Percentiles rank a stretch among this genome's conserved stretches.
Evolutionary conservation across 2,113 vertebrate genomes (phyloP).

Genomic region (Neomonachus schauinslandi): DNA sequence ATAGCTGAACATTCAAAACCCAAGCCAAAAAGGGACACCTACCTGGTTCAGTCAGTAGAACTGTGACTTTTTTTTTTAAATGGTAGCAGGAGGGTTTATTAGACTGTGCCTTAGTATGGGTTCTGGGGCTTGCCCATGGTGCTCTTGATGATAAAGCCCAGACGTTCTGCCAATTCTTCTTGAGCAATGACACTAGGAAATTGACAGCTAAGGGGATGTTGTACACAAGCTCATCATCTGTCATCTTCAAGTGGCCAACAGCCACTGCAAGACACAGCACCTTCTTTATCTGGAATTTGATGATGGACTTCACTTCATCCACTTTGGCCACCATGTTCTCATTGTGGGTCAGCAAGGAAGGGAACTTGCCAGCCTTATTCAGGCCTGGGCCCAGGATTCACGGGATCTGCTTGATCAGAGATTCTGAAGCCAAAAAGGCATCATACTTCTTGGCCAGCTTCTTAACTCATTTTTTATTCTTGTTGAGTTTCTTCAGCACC

Average conservation of each 20-base stretch:
- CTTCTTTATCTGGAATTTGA: neutral
- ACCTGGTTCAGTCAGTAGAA: neutral
- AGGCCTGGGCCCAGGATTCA: neutral
- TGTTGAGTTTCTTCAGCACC: constrained; percentile 98
- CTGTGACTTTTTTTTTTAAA: neutral
- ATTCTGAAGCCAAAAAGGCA: neutral
- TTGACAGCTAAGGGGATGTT: neutral
- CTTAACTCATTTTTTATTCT: constrained; percentile 97
- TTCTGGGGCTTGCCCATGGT: neutral
- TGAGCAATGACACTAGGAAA: neutral
- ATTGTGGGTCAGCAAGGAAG: neutral
- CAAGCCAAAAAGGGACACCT: neutral
- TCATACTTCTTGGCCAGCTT: constrained; percentile 85
- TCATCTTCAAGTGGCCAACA: neutral
- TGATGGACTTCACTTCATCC: neutral
- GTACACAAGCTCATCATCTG: neutral
- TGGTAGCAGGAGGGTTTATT: neutral
- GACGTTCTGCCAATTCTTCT: neutral
- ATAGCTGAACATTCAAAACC: constrained; percentile 25
- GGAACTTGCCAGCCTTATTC: neutral
- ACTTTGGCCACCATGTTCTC: neutral
- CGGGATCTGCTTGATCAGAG: neutral
- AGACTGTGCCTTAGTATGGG: neutral
- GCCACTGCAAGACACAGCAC: neutral
- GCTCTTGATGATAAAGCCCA: neutral